phyloP scores from a whole-genome alignment of 2,113 vertebrate species.

The Strix aluco region DNA sequence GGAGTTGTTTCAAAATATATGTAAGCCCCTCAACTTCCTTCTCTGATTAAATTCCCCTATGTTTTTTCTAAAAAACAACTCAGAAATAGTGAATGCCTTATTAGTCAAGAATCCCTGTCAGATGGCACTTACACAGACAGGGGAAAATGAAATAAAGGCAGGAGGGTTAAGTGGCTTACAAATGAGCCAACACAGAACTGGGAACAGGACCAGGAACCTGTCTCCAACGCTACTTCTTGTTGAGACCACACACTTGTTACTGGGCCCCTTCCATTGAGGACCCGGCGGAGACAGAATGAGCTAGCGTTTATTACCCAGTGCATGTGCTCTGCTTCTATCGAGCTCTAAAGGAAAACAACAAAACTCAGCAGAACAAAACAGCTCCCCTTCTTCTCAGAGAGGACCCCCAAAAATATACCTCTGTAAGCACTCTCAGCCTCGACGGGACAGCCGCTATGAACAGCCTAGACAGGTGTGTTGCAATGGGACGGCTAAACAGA shows the following conservation, averaged over 20 bases:
- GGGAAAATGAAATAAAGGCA: conserved; percentile 5
- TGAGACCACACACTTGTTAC: conserved; percentile 60
- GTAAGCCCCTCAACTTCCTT: not conserved
- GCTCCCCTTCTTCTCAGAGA: not conserved
- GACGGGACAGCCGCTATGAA: not conserved
- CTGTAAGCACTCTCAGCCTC: not conserved
- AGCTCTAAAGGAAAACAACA: not conserved
- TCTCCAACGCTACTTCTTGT: conserved; percentile 32
- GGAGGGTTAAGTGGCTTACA: conserved; percentile 58
- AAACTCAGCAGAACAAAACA: not conserved
- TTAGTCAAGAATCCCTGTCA: not conserved
- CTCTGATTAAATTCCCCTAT: not conserved
- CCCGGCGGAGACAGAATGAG: not conserved
- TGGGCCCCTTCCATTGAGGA: not conserved
- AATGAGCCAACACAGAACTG: conserved; percentile 46
- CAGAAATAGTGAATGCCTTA: not conserved
- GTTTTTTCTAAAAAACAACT: not conserved
- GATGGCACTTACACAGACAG: not conserved
- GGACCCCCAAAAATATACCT: not conserved
- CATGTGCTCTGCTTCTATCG: not conserved
- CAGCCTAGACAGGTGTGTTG: not conserved
- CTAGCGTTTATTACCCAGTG: not conserved
- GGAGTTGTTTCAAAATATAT: not conserved
- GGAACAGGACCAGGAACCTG: conserved; percentile 59
- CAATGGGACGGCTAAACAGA: not conserved